These are phyloP conservation scores for Lycodopsis pacificus DNA, from an alignment of 2,797 vertebrate genomes.

Conservation along the genomic window DNA sequence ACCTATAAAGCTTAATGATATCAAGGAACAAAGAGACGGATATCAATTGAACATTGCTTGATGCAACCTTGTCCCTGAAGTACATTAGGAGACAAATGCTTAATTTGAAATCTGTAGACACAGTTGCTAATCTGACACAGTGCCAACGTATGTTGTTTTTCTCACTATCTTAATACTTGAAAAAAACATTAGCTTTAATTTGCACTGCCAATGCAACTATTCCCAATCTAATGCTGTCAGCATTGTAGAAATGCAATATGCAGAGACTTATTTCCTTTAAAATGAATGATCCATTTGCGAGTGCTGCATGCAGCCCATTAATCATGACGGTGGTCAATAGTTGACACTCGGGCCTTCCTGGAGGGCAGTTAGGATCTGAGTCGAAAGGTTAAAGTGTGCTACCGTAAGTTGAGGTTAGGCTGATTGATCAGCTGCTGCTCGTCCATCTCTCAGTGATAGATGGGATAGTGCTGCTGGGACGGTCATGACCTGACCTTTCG, in stretches of 20 bases:
- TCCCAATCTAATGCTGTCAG: not conserved
- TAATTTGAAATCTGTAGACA: not conserved
- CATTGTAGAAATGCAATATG: not conserved
- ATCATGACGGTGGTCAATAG: not conserved
- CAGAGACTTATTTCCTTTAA: not conserved
- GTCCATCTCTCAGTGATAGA: slow-evolving; percentile 57
- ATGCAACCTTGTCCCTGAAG: slow-evolving; percentile 4
- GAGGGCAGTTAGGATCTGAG: slow-evolving; percentile 31
- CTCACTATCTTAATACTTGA: not conserved
- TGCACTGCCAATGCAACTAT: not conserved
- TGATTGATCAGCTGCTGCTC: slow-evolving; percentile 61
- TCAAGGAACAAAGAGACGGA: slow-evolving; percentile 1
- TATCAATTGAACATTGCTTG: not conserved
- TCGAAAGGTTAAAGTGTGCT: slow-evolving; percentile 65
- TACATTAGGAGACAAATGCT: not conserved
- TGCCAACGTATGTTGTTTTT: not conserved
- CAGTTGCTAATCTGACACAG: slow-evolving; percentile 4
- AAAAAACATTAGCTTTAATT: not conserved
- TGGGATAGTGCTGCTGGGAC: slow-evolving; percentile 57
- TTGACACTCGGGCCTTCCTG: slow-evolving; percentile 27
- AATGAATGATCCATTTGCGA: slow-evolving; percentile 4
- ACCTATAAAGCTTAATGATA: slow-evolving; percentile 1
- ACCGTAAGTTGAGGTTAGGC: slow-evolving; percentile 34
- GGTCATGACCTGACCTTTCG: slow-evolving; percentile 62
- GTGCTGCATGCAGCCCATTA: slow-evolving; percentile 2